phyloP scores from a whole-genome alignment of 2,797 vertebrate species.

The Danio kyathit region DNA sequence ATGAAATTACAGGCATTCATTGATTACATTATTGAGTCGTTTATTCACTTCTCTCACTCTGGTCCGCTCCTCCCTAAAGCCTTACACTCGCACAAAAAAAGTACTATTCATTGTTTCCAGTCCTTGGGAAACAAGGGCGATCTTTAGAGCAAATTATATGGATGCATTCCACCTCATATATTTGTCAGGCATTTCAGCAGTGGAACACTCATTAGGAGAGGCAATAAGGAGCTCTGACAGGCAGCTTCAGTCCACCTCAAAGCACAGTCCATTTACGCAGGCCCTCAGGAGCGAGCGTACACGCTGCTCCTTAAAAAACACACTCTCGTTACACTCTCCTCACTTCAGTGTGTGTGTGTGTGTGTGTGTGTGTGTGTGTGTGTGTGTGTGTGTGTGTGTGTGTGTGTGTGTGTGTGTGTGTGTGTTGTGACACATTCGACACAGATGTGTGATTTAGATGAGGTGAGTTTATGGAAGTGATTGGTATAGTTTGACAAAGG shows the following conservation, averaged over 20 bases:
- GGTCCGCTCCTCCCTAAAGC: constrained; percentile 20
- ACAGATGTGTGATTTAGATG: constrained; percentile 54
- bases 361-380: constrained; percentile 39
- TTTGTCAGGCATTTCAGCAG: constrained; percentile 96
- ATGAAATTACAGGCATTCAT: constrained; percentile 10
- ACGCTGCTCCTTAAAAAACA: constrained; percentile 53
- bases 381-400: constrained; percentile 36
- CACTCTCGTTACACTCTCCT: constrained; percentile 44
- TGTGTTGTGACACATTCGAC: constrained; percentile 50
- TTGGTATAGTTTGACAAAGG: constrained; percentile 54
- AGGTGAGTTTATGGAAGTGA: constrained; percentile 52
- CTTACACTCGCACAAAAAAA: constrained; percentile 62
- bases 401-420: constrained; percentile 22
- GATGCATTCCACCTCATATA: constrained; percentile 94
- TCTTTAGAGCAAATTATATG: constrained; percentile 93
- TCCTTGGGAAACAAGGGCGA: constrained; percentile 86
- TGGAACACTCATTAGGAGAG: constrained; percentile 85
- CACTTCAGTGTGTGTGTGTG: constrained; percentile 8
- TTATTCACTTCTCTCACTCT: constrained; percentile 21
- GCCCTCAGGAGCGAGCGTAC: constrained; percentile 34
- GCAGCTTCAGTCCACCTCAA: constrained; percentile 61
- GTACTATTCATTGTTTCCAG: constrained; percentile 86
- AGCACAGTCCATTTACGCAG: constrained; percentile 61
- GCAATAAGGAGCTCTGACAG: constrained; percentile 85
- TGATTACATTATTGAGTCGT: constrained; percentile 35